These are phyloP conservation scores for Bombus terrestris DNA, from an alignment of 1,140 invertebrate genomes.

Conservation along the genomic window DNA sequence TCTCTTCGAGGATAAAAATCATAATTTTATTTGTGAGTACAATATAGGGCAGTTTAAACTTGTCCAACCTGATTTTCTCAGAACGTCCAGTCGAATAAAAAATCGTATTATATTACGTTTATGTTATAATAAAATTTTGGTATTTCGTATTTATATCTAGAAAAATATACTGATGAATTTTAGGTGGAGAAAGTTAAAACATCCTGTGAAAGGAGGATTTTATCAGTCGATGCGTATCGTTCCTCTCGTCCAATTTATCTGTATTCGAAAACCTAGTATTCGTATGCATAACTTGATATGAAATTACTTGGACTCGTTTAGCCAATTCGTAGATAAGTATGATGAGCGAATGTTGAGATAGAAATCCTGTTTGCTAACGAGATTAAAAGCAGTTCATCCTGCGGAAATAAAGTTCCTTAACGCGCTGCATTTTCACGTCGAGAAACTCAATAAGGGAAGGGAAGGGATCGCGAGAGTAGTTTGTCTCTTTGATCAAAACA, in stretches of 20 bases:
- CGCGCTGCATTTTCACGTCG: slow-evolving; percentile 21
- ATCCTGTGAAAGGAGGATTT: not conserved
- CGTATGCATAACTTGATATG: not conserved
- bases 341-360: slow-evolving; percentile 34
- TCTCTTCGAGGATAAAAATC: slow-evolving; percentile 1
- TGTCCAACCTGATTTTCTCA: too few species aligned
- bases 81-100: not conserved
- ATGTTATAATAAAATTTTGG: not conserved
- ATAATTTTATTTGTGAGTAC: not conserved
- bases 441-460: not conserved
- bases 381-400: slow-evolving; percentile 53
- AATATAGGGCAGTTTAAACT: not conserved
- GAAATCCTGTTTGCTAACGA: slow-evolving; percentile 53
- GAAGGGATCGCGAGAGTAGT: not conserved
- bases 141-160: not conserved
- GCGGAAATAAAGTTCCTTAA: slow-evolving; percentile 41
- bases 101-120: not conserved
- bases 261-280: too few species aligned
- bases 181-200: not conserved
- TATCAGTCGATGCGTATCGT: not conserved
- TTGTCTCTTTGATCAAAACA: slow-evolving; percentile 20
- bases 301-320: not conserved
- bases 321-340: not conserved
- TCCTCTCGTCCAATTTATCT: not conserved
- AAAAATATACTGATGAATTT: not conserved